Evolutionary conservation across 2,797 vertebrate species (phyloP), one percentile per base, ranked within the genome.

Genomic region (Pteropus rufus): DNA sequence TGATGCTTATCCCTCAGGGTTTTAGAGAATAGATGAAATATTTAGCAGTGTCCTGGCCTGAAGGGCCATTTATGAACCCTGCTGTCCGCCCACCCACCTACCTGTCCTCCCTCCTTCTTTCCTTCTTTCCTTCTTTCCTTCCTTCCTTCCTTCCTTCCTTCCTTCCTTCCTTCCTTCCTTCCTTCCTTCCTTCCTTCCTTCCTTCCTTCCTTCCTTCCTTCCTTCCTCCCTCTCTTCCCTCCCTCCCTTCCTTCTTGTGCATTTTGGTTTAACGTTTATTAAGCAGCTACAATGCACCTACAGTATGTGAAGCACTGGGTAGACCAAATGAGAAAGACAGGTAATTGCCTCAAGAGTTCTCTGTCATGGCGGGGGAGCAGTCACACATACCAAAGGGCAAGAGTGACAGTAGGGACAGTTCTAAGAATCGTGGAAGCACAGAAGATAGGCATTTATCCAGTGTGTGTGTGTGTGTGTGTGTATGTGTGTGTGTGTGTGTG

Each of bases 71-170:
- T 18, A 0, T 29, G 4, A 41, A 1, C 7, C 23, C 36, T 18
- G 16, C 46, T n/a, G 1, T 3, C 24, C 3, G 2, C 15, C 24
- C 3, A 7, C 7, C 34, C 64, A 10, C 36, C 23, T 11, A 7
- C 18, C 65, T 34, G 39, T 19, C 24, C 12, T 31, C 29, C 7
- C 15, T 18, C 19, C 5, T 26, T 56, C 44, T 3, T 6, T 54
- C 29, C 11, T 41, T 3, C 23, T 34, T 34, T 11, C 54, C 39
- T 60, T 36, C 77, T 36, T 21, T 14, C 26, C 23, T 39, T 6
- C 14, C 44, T 34, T 9, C 39, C 39, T 46, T 6, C 46, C 3
- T 46, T 46, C 46, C 46, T 14, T 46, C 46, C 14, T 46, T 14
- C 46, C 46, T 46, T 46, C 46, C 12, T 46, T 46, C 46, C 12